Percentiles rank a stretch among this genome's conserved stretches.
Evolutionary conservation across 37 sponge, comb jelly and placozoan genomes (phyloP).

Genomic region (Cliona cf. orientalis): DNA sequence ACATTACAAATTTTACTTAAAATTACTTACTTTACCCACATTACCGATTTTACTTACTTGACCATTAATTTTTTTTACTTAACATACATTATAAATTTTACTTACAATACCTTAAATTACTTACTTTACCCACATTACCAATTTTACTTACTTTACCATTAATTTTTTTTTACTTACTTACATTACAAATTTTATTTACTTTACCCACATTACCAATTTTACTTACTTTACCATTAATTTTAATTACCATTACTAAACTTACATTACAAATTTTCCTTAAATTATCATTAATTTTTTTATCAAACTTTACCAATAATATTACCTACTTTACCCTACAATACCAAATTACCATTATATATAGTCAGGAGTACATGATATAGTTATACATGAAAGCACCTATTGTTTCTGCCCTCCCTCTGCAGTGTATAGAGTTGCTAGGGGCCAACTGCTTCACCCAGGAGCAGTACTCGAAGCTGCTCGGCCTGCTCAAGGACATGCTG

Average conservation of each 20-base stretch:
- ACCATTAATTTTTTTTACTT: neutral
- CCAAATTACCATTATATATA: neutral
- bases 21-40: too few relatives aligned
- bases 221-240: neutral
- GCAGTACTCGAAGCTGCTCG: conserved; percentile 79
- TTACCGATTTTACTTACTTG: neutral
- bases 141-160: neutral
- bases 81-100: neutral
- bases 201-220: neutral
- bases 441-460: conserved; percentile 89
- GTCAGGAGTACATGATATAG: neutral
- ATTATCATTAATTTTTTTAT: neutral
- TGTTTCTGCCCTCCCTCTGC: neutral
- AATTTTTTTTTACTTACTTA: neutral
- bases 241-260: neutral
- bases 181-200: neutral
- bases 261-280: neutral
- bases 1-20: neutral
- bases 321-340: too few relatives aligned
- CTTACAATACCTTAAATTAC: too few relatives aligned
- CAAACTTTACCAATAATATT: neutral
- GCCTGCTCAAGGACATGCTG: conserved; percentile 75
- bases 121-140: neutral
- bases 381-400: neutral
- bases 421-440: conserved; percentile 92